phyloP scores from a whole-genome alignment of 2,797 vertebrate genomes.

The Chrysocyon brachyurus region DNA sequence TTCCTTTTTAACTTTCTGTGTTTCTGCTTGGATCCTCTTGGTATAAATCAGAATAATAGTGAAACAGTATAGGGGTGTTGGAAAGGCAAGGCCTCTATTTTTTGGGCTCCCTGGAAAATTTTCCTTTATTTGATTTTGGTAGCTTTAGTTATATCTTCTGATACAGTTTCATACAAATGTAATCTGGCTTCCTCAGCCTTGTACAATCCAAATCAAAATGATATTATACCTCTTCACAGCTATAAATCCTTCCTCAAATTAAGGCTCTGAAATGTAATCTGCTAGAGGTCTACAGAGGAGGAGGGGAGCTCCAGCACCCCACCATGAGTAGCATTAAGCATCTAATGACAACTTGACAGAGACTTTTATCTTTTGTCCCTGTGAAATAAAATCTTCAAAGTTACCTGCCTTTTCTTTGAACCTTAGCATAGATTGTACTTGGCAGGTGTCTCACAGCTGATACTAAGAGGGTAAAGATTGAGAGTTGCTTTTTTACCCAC shows the following conservation, averaged over 20 bases:
- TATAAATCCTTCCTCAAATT: slow-evolving; percentile 82
- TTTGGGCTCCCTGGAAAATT: slow-evolving; percentile 60
- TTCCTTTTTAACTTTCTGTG: slow-evolving; percentile 63
- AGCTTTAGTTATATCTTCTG: slow-evolving; percentile 71
- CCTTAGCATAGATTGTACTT: slow-evolving; percentile 53
- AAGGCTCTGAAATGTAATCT: slow-evolving; percentile 77
- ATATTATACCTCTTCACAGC: slow-evolving; percentile 76
- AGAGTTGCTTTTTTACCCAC: background rate
- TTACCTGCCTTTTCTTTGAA: slow-evolving; percentile 76
- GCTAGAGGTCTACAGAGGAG: slow-evolving; percentile 54
- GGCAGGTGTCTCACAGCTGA: slow-evolving; percentile 67
- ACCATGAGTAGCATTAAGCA: slow-evolving; percentile 35
- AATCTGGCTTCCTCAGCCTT: slow-evolving; percentile 69
- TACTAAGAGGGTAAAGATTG: slow-evolving; percentile 55
- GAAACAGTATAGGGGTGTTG: slow-evolving; percentile 31
- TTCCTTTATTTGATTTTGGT: slow-evolving; percentile 79
- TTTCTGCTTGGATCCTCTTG: slow-evolving; percentile 72
- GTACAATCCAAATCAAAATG: slow-evolving; percentile 74
- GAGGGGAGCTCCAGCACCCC: slow-evolving; percentile 21
- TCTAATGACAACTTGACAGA: slow-evolving; percentile 78
- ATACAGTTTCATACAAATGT: slow-evolving; percentile 81
- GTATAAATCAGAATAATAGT: slow-evolving; percentile 57
- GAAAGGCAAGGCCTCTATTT: slow-evolving; percentile 70
- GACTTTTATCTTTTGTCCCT: slow-evolving; percentile 79
- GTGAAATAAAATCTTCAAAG: slow-evolving; percentile 81